These are phyloP conservation scores for Eristalis tenax DNA, from an alignment of 2,888 invertebrate species.

Conservation along the genomic window DNA sequence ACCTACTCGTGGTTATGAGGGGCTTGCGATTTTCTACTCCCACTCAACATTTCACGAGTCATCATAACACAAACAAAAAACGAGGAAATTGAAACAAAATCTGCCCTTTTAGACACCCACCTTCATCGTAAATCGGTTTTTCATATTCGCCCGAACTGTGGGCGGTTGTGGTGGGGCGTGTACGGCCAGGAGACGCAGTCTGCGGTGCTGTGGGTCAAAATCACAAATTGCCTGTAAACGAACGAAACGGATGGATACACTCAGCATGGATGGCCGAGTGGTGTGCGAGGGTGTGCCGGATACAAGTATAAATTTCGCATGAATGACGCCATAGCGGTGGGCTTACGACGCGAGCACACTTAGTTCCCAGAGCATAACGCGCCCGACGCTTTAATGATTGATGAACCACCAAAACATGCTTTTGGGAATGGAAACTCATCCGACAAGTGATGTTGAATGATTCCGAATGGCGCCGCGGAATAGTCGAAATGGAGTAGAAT, in stretches of 20 bases:
- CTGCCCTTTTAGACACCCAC: slow-evolving; percentile 16
- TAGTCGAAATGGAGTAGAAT: not conserved
- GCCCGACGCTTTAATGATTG: slow-evolving; percentile 29
- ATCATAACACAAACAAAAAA: slow-evolving; percentile 19
- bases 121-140: slow-evolving; percentile 29
- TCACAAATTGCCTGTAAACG: slow-evolving; percentile 33
- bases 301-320: slow-evolving; percentile 18
- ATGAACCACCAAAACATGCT: slow-evolving; percentile 32
- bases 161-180: not conserved
- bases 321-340: slow-evolving; percentile 8
- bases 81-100: slow-evolving; percentile 27
- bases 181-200: not conserved
- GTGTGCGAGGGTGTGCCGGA: slow-evolving; percentile 2
- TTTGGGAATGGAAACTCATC: slow-evolving; percentile 22
- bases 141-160: slow-evolving; percentile 7
- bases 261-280: not conserved
- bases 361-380: slow-evolving; percentile 24
- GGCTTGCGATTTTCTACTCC: slow-evolving; percentile 4
- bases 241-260: slow-evolving; percentile 26
- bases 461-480: not conserved
- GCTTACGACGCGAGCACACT: slow-evolving; percentile 12
- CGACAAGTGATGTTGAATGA: slow-evolving; percentile 12
- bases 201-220: slow-evolving; percentile 27
- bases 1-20: not conserved
- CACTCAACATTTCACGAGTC: slow-evolving; percentile 9